Evolutionary conservation across 1,140 invertebrate genomes (phyloP), one percentile per base, ranked within the genome.

Genomic region (Cyrtorhinus lividipennis): DNA sequence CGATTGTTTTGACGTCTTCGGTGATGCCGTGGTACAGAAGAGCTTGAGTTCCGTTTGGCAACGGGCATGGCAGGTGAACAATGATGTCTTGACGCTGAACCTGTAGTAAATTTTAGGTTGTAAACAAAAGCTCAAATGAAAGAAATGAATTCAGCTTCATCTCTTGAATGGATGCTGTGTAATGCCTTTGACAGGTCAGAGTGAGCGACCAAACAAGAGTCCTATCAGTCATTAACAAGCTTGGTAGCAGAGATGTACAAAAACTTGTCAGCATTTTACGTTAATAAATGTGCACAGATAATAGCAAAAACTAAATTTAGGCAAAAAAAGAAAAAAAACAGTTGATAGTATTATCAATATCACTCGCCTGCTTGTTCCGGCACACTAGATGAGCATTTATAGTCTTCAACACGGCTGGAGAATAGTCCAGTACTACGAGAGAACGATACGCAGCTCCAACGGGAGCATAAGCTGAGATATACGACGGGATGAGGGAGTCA

Each of bases 1-100:
- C 23, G 0, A 59, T 48, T 2, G 61, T 62, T 20, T 63, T 67
- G 26, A 63, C 60, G 20, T 56, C 64, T 48, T 59, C 59, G 1
- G 24, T 18, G 67, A 61, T 24, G 15, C 70, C 71, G 25, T 69
- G 65, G 62, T 67, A 68, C 24, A 66, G 44, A 27, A 90, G 73
- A 15, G 86, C 81, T 69, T 86, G 79, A 2, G 81, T 81, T n/a
- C 86, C 87, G 68, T 88, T 86, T 0, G 84, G 83, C 2, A 80
- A 78, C 13, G 86, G 85, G 70, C 87, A 90, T 1, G 84, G 80
- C 20, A 83, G 80, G 70, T 88, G 85, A 22, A 89, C 83, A 67
- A 90, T 89, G 38, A 90, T 89, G 69, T 89, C 87, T 71, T 87
- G 83, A 65, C 83, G 81, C 68, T 88, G 86, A 27, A 87, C 80